Evolutionary conservation across 2,113 vertebrate genomes (phyloP).

Genomic region (Chaetodon trifascialis): DNA sequence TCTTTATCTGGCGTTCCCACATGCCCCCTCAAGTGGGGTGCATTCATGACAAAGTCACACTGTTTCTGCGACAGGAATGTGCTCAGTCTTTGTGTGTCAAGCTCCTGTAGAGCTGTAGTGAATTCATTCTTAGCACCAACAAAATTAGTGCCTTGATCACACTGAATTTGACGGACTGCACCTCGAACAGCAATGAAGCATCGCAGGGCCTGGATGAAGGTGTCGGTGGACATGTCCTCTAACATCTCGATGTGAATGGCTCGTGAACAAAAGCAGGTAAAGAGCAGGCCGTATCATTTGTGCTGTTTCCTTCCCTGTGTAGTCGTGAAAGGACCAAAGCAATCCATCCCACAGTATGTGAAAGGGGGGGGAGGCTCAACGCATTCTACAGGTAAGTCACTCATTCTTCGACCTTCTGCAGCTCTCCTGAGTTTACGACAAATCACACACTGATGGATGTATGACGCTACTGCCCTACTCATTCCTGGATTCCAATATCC

Average conservation of each 20-base stretch:
- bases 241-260: constrained; percentile 43
- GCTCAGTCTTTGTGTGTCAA: background rate
- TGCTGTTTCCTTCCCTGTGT: constrained; percentile 22
- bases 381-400: background rate
- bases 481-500: background rate
- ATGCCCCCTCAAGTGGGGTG: background rate
- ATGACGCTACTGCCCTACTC: background rate
- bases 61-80: background rate
- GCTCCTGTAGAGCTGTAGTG: background rate
- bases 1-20: background rate
- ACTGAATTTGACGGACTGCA: constrained; percentile 22
- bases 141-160: constrained; percentile 30
- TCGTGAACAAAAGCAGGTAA: constrained; percentile 19
- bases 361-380: background rate
- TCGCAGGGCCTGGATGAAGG: constrained; percentile 27
- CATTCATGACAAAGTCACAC: background rate
- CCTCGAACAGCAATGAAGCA: constrained; percentile 32
- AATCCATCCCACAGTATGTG: constrained; percentile 28
- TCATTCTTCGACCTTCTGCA: background rate
- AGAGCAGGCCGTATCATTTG: constrained; percentile 31
- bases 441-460: background rate
- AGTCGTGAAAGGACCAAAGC: constrained; percentile 34
- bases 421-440: constrained; percentile 7
- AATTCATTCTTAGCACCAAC: constrained; percentile 20
- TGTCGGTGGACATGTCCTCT: constrained; percentile 26